Evolutionary conservation across 2,888 invertebrate species (phyloP).

Genomic region (Thumatha senex): DNA sequence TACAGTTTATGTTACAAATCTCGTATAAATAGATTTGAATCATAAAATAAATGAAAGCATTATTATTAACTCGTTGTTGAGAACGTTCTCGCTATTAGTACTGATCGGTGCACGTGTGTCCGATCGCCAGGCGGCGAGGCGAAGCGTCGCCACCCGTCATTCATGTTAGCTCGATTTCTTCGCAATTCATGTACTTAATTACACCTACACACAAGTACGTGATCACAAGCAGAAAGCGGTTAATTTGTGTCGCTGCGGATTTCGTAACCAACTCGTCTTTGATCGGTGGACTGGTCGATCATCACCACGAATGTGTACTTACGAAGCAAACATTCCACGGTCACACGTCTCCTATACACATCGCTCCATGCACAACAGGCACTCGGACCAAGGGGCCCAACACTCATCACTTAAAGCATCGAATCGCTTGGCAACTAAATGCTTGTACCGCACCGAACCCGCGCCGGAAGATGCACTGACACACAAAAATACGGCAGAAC

Average conservation of each 20-base stretch:
- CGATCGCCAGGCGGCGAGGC: slow-evolving; percentile 63
- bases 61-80: slow-evolving; percentile 56
- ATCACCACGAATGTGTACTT: slow-evolving; percentile 69
- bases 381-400: slow-evolving; percentile 74
- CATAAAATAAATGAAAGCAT: slow-evolving; percentile 52
- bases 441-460: slow-evolving; percentile 68
- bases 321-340: slow-evolving; percentile 77
- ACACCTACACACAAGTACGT: slow-evolving; percentile 52
- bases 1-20: slow-evolving; percentile 30
- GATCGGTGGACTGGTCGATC: slow-evolving; percentile 50
- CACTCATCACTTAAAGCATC: slow-evolving; percentile 70
- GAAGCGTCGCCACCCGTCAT: slow-evolving; percentile 65
- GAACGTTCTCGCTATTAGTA: slow-evolving; percentile 52
- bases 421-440: slow-evolving; percentile 49
- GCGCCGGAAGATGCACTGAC: slow-evolving; percentile 74
- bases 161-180: slow-evolving; percentile 65
- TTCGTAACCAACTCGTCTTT: slow-evolving; percentile 34
- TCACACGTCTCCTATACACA: slow-evolving; percentile 77
- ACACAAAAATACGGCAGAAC: slow-evolving; percentile 74
- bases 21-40: slow-evolving; percentile 37
- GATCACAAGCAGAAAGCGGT: slow-evolving; percentile 46
- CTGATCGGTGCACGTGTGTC: slow-evolving; percentile 64
- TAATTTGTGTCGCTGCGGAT: slow-evolving; percentile 37
- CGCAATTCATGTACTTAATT: slow-evolving; percentile 53
- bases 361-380: slow-evolving; percentile 69